A percentile compares a stretch with the other conserved stretches of the same genome.
Evolutionary conservation across 2,113 vertebrate species (phyloP).

Genomic region (Fregetta grallaria): DNA sequence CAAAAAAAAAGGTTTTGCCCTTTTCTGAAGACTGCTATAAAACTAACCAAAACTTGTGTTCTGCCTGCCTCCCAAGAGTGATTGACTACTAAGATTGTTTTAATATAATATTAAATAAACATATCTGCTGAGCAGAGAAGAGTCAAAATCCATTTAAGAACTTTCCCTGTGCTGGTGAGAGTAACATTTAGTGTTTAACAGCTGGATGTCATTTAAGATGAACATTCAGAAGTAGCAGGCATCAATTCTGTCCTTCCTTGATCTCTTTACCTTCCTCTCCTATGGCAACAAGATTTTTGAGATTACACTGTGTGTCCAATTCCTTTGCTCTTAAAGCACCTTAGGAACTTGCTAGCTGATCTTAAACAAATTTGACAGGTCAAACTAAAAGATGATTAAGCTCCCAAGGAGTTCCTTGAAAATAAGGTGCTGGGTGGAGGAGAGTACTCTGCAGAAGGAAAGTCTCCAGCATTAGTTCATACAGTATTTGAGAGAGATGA

Average conservation of each 20-base stretch:
- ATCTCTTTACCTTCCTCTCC: background rate
- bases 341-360: background rate
- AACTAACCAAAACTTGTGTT: background rate
- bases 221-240: background rate
- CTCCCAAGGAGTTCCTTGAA: background rate
- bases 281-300: background rate
- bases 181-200: background rate
- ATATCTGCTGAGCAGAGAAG: background rate
- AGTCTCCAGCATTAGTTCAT: background rate
- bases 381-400: background rate
- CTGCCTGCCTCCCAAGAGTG: background rate
- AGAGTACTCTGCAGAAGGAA: background rate
- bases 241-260: background rate
- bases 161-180: background rate
- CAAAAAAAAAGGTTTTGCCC: background rate
- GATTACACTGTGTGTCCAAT: background rate
- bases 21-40: background rate
- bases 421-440: background rate
- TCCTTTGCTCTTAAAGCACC: background rate
- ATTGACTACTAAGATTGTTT: background rate
- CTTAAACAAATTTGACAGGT: background rate
- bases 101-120: background rate
- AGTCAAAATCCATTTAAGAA: background rate
- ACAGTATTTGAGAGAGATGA: background rate
- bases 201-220: slow-evolving; percentile 1